These are phyloP conservation scores for Drosophila sturtevanti DNA, from an alignment of 1,140 invertebrate genomes.

Conservation along the genomic window DNA sequence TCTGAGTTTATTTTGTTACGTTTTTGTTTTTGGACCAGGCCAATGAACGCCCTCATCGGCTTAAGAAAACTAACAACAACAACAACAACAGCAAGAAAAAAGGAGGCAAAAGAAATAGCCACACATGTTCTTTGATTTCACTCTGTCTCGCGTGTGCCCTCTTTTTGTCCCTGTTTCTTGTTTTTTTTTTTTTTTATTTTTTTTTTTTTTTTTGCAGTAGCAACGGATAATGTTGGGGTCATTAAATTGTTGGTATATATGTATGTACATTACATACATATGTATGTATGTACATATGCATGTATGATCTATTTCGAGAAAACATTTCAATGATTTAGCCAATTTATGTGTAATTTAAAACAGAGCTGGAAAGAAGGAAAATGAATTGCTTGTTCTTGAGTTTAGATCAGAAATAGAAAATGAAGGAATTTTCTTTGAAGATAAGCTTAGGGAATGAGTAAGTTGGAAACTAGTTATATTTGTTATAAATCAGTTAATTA, in stretches of 20 bases:
- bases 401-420: no score
- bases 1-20: slow-evolving; percentile 28
- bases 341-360: neutral
- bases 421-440: no score
- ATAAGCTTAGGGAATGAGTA: no score
- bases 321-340: neutral
- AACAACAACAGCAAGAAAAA: neutral
- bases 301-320: neutral
- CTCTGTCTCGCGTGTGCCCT: slow-evolving; percentile 28
- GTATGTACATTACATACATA: no score
- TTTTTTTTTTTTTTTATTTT: neutral
- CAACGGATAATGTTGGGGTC: slow-evolving; percentile 5
- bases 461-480: no score
- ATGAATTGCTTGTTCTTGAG: no score
- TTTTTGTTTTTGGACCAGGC: slow-evolving; percentile 42
- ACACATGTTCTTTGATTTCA: slow-evolving; percentile 25
- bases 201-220: neutral
- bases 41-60: slow-evolving; percentile 69
- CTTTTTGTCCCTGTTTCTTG: slow-evolving; percentile 17
- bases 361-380: neutral
- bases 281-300: neutral
- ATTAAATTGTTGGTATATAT: neutral
- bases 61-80: slow-evolving; percentile 26
- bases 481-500: no score
- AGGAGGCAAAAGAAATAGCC: slow-evolving; percentile 45